These are phyloP conservation scores for Hormaphis cornu DNA, from an alignment of 1,140 invertebrate genomes.

Conservation along the genomic window DNA sequence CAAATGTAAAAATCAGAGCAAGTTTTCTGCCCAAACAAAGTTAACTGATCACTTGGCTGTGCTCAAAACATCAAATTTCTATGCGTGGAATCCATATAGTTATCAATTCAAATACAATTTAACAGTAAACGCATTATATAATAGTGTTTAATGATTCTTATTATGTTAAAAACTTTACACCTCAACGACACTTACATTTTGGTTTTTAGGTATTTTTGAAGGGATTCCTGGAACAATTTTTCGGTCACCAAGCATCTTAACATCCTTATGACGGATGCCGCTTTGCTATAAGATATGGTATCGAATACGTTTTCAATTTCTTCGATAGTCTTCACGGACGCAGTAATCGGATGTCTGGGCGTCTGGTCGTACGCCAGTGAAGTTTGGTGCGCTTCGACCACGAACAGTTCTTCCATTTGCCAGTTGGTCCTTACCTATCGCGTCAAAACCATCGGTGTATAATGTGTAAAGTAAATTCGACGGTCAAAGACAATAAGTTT, in stretches of 20 bases:
- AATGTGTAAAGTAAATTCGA: not conserved
- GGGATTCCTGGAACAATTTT: not conserved
- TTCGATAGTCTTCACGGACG: not conserved
- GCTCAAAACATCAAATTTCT: not conserved
- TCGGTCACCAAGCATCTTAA: not conserved
- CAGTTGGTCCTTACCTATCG: not conserved
- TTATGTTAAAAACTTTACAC: too few species aligned
- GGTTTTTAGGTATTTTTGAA: not conserved
- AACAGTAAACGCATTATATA: too few species aligned
- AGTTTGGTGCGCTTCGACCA: not conserved
- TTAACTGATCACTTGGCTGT: too few species aligned
- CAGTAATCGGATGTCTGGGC: not conserved
- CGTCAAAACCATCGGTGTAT: not conserved
- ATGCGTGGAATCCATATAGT: not conserved
- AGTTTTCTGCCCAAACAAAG: too few species aligned
- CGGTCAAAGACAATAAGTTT: too few species aligned
- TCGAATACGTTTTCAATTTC: not conserved
- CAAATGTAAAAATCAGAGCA: too few species aligned
- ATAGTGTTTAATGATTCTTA: too few species aligned
- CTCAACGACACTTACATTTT: not conserved
- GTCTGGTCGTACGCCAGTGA: not conserved
- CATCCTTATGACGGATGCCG: not conserved
- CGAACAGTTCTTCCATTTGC: not conserved
- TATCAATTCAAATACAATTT: too few species aligned
- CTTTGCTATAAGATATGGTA: not conserved